Percentiles rank a stretch among this genome's conserved stretches.
phyloP scores from a whole-genome alignment of 2,888 invertebrate species.

The Elaeidobius kamerunicus region DNA sequence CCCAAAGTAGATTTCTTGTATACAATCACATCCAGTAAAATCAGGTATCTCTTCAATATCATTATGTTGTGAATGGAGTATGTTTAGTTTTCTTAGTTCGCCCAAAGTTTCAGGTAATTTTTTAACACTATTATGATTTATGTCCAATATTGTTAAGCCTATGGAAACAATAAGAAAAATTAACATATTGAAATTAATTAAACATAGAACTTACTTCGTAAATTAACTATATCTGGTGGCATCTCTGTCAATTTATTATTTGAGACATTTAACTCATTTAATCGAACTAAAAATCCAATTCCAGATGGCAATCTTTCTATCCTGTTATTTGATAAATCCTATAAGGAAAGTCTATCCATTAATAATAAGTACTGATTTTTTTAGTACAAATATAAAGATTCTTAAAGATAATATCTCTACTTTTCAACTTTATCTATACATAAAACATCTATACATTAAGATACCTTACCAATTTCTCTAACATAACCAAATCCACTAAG shows the following conservation, averaged over 20 bases:
- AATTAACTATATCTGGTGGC: conserved; percentile 77
- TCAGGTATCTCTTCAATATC: conserved; percentile 72
- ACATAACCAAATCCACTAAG: conserved; percentile 75
- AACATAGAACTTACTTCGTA: conserved; percentile 62
- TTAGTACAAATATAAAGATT: no score
- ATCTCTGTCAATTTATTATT: conserved; percentile 72
- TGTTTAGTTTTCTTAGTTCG: conserved; percentile 70
- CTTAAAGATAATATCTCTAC: no score
- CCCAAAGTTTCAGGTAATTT: conserved; percentile 62
- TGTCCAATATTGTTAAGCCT: conserved; percentile 70
- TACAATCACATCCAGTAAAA: conserved; percentile 68
- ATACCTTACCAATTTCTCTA: conserved; percentile 65
- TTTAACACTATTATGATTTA: conserved; percentile 69
- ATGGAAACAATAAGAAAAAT: conserved; percentile 35
- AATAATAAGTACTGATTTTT: no score
- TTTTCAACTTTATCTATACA: no score
- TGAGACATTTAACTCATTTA: conserved; percentile 69
- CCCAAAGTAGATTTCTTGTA: conserved; percentile 80
- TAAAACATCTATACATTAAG: no score
- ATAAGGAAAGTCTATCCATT: no score
- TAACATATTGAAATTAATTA: no score
- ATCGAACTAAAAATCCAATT: conserved; percentile 78
- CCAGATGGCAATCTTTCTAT: conserved; percentile 71
- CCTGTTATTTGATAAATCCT: conserved; percentile 80
- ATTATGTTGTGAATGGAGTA: conserved; percentile 79